A percentile compares a stretch with the other conserved stretches of the same genome.
These are phyloP conservation scores for Okamejei kenojei DNA, from an alignment of 2,797 vertebrate genomes.

Conservation along the genomic window DNA sequence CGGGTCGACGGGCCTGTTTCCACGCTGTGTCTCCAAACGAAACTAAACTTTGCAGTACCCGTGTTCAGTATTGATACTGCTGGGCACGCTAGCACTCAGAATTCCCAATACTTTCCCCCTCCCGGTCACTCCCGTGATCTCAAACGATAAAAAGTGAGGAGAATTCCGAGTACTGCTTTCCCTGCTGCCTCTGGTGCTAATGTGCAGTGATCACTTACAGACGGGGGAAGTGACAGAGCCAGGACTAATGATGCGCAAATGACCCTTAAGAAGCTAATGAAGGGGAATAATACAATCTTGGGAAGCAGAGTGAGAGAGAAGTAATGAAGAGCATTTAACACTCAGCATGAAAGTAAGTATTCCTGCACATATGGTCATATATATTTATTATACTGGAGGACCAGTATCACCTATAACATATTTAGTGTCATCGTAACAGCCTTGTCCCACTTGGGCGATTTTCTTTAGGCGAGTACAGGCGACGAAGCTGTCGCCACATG, in stretches of 20 bases:
- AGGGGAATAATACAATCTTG: background rate
- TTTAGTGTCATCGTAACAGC: too few species aligned
- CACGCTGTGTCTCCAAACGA: too few species aligned
- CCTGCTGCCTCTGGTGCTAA: background rate
- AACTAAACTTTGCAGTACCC: too few species aligned
- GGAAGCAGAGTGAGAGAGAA: background rate
- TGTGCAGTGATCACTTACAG: background rate
- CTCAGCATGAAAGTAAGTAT: background rate
- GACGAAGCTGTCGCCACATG: too few species aligned
- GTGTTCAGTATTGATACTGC: background rate
- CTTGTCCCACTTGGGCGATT: too few species aligned
- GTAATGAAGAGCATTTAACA: background rate
- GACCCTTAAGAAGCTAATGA: constrained; percentile 1
- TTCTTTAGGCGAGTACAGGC: too few species aligned
- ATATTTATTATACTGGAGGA: background rate
- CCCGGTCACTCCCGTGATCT: background rate
- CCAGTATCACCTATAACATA: background rate
- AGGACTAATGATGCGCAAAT: background rate
- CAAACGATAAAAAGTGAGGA: background rate
- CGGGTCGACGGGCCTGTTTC: too few species aligned
- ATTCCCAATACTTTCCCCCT: background rate
- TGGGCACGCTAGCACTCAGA: background rate
- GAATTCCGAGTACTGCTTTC: background rate
- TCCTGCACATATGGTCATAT: background rate
- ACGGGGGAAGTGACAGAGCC: background rate